Base-by-base conservation (phyloP, 2,113 vertebrate genomes). In the Sciurus niger region DNA sequence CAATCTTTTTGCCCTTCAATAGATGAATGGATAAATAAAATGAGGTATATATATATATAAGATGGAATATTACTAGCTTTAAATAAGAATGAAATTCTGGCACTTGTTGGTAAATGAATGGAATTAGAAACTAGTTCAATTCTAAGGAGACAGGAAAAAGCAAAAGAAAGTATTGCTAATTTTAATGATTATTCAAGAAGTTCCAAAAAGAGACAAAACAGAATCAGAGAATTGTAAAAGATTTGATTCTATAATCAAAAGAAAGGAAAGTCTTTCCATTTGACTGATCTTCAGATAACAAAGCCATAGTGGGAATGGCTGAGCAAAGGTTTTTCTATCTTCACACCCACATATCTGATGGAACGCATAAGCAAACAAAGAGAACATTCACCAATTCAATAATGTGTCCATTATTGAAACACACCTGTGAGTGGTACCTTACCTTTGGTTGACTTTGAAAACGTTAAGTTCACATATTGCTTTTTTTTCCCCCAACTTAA, bases 201-300 rank as follows among this genome's bases (percentile, higher is more conserved):
- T 87, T 67, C 48, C 72, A 93, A 63, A 94, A 74, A 74, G 68
- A 94, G 72, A 88, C 3, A 3, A 16, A 83, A 46, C 86, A 90
- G 24, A 65, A 88, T 80, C 79, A 77, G 58, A 93, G 65, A 89
- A 70, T 2, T 73, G 3, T 76, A 72, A 95, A 93, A 65, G 17
- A 78, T 84, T 77, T 93, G 58, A 93, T 68, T 95, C 30, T 77
- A 16, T 94, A 84, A 95, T 94, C 65, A 84, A 37, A 58, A 77
- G 68, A 88, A 46, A 88, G n/a, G 30, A 79, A 93, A 87, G 2
- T 34, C n/a, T 96, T 95, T 96, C 79, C 70, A 8, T 78, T 43
- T 92, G 79, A 68, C 76, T 84, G 84, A 92, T 93, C 83, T 82
- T 95, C 86, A 79, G 82, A 93, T 68, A 89, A 93, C 58, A 76